Evolutionary conservation across 64 coral and sea anemone species (phyloP), one percentile per base, ranked within the genome.

Genomic region (Catalaphyllia jardinei): DNA sequence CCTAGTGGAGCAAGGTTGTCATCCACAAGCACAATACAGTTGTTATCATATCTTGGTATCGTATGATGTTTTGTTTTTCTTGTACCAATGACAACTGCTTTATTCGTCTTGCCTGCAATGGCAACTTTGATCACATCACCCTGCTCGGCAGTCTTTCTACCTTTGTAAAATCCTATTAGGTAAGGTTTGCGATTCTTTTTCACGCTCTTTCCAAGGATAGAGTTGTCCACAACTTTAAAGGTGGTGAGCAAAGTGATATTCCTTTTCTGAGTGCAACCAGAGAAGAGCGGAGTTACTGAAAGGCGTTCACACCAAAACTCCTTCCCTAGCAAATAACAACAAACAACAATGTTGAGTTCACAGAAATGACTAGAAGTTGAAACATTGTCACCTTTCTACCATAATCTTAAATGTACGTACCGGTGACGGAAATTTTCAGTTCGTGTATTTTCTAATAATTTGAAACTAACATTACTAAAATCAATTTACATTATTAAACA

Each of bases 201-300:
- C 31, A 92, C 87, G 79, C 94, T 83, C 89, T 99, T 94, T 24
- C 94, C 97, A 19, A 95, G 74, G 29, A 91, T 77, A 79, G 93
- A 95, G 86, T 99, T 99, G 49, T 99, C 97, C 14, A 99, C 94
- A 76, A 99, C 97, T 67, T 99, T 99, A 49, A 99, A 99, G 52
- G 78, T 99, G 18, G 97, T 95, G 0, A 99, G 75, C 16, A 95
- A 65, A 22, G 93, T 93, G 62, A 99, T 99, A 38, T 74, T 61
- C 64, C 97, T 94, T 69, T 91, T 88, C 55, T 91, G 91, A 35
- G 25, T 57, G 28, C 57, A 75, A 52, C 18, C 39, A 71, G 38
- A 35, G 4, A 71, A 71, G 67, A 71, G 25, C 29, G 14, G 31
- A 39, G 29, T 46, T 35, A 83, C 1, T 22, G 60, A 11, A 22